Base-by-base conservation (phyloP, 2,888 invertebrate genomes). In the Caenorhabditis japonica region DNA sequence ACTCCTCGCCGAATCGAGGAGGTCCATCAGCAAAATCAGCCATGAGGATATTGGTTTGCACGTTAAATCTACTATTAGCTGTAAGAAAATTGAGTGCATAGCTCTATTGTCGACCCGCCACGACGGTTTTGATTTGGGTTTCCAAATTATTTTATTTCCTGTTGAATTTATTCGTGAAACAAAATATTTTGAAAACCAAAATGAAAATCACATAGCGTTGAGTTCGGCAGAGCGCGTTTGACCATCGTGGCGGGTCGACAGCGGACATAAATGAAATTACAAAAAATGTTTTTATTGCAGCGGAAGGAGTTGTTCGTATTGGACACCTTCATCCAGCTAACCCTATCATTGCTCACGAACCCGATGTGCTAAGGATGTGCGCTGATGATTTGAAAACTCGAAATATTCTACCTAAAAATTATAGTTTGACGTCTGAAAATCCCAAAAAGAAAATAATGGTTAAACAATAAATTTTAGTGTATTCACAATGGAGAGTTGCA, bases 401-500 rank as follows among this genome's bases (percentile, higher is more conserved):
- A 36, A 77, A 77, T 36, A 80, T 83, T 60, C 62, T 83, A 39
- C 83, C 83, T 2, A 62, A 58, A 23, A 80, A 83, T 23, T 80
- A 78, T 55, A 72, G 71, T 23, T 41, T 81, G 44, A 70, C 72
- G 82, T 81, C 44, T 39, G 68, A 33, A n/a, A n/a, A n/a, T n/a
- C n/a, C n/a, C 38, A 8, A 30, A 23, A 19, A 43, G 7, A 19
- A 30, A 12, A n/a, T 27, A 30, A 23, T 15, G 10, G 15, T 10
- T n/a, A 13, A 25, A 47, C 17, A 7, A 2, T 21, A 34, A 33
- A 27, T 72, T 81, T 44, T 38, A 85, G 85, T 30, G 75, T 86
- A n/a, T 71, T 64, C 52, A 87, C 86, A 7, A 83, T 84, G 82
- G 84, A 84, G 36, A 83, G 83, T 33, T 86, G 86, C 68, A 85